phyloP scores from a whole-genome alignment of 2,888 invertebrate species.

The Tachina lurida region DNA sequence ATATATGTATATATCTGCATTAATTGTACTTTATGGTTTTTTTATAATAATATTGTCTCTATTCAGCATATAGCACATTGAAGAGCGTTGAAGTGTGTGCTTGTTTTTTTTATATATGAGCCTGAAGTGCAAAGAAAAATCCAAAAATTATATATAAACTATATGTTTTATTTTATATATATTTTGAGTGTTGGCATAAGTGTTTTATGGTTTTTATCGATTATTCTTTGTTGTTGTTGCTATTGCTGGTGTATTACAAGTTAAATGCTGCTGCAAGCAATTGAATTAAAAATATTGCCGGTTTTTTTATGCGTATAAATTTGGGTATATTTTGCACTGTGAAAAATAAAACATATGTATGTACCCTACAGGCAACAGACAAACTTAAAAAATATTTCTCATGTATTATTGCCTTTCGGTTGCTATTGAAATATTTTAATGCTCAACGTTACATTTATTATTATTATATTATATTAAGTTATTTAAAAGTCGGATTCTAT shows the following conservation, averaged over 20 bases:
- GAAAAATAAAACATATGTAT: neutral
- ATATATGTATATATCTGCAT: too few species aligned
- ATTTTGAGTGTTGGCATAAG: conserved; percentile 60
- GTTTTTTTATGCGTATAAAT: neutral
- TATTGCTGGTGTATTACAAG: neutral
- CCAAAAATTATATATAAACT: neutral
- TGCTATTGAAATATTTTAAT: too few species aligned
- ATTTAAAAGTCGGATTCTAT: too few species aligned
- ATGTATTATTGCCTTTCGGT: too few species aligned
- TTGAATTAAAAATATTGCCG: conserved; percentile 48
- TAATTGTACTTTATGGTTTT: too few species aligned
- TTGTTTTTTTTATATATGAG: neutral
- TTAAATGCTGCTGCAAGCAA: conserved; percentile 46
- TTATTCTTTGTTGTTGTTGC: conserved; percentile 26
- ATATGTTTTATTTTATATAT: neutral
- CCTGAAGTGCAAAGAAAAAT: neutral
- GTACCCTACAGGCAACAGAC: too few species aligned
- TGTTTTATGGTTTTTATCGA: conserved; percentile 68
- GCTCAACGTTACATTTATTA: too few species aligned
- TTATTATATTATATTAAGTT: too few species aligned
- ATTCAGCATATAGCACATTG: neutral
- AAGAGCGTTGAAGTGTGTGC: neutral
- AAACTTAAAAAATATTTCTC: too few species aligned
- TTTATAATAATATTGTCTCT: neutral
- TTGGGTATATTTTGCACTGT: neutral